phyloP scores from a whole-genome alignment of 92 coral and sea anemone species.

The Siderastrea radians region DNA sequence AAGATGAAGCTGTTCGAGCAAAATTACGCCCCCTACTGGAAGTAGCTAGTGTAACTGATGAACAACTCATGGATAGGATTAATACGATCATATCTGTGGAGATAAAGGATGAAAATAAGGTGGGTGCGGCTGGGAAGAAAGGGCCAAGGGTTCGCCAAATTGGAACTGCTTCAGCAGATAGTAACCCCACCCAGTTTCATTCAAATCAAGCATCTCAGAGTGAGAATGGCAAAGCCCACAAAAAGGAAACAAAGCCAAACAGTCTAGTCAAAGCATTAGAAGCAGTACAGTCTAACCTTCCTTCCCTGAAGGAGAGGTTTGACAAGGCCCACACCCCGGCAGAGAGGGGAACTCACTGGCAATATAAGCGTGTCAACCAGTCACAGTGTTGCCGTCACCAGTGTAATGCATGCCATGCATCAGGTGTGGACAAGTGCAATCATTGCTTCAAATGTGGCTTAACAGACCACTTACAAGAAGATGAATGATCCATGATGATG shows the following conservation, averaged over 20 bases:
- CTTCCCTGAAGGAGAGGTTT: not conserved
- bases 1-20: slow-evolving; percentile 37
- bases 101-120: slow-evolving; percentile 7
- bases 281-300: slow-evolving; percentile 9
- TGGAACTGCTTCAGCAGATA: not conserved
- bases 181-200: not conserved
- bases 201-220: slow-evolving; percentile 8
- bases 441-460: slow-evolving; percentile 17
- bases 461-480: not conserved
- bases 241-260: slow-evolving; percentile 12
- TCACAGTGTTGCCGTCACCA: not conserved
- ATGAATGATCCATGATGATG: no score
- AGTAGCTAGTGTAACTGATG: slow-evolving; percentile 48
- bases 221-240: not conserved
- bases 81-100: slow-evolving; percentile 6
- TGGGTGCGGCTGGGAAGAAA: slow-evolving; percentile 4
- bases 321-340: not conserved
- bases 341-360: not conserved
- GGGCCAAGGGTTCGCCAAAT: not conserved
- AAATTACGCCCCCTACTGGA: no score
- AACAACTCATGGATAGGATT: slow-evolving; percentile 44
- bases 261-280: not conserved
- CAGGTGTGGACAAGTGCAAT: slow-evolving; percentile 3
- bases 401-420: not conserved
- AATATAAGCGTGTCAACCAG: not conserved